Percentiles rank a stretch among this genome's conserved stretches.
These are phyloP conservation scores for Iphiclides podalirius DNA, from an alignment of 2,888 invertebrate species.

Conservation along the genomic window DNA sequence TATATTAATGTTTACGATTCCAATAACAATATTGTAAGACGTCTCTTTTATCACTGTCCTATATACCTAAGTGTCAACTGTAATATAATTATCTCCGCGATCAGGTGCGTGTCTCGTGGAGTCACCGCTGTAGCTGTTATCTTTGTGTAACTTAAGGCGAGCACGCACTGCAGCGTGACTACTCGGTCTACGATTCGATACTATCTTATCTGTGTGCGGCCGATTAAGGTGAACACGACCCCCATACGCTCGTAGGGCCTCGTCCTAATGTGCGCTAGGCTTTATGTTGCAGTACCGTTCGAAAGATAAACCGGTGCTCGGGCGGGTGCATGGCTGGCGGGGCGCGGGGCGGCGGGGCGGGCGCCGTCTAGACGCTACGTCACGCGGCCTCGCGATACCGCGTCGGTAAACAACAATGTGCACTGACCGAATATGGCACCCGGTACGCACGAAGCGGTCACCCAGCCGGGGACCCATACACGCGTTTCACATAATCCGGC, in stretches of 20 bases:
- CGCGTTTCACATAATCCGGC: constrained; percentile 30
- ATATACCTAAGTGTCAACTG: constrained; percentile 6
- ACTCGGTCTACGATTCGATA: background rate
- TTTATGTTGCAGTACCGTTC: constrained; percentile 66
- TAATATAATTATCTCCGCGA: constrained; percentile 8
- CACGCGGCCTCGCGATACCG: constrained; percentile 82
- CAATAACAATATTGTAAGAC: constrained; percentile 4
- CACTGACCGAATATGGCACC: constrained; percentile 79
- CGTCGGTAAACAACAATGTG: constrained; percentile 80
- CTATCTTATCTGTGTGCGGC: background rate
- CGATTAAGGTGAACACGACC: no score
- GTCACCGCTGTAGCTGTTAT: constrained; percentile 1
- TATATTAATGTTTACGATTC: constrained; percentile 13
- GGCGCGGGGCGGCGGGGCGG: constrained; percentile 45
- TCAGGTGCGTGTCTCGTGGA: constrained; percentile 16
- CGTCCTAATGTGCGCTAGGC: constrained; percentile 36
- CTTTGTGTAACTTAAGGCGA: constrained; percentile 5
- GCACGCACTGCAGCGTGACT: constrained; percentile 1
- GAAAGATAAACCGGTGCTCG: constrained; percentile 75
- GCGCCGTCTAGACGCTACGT: constrained; percentile 79
- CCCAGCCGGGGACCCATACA: constrained; percentile 45
- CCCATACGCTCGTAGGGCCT: constrained; percentile 12
- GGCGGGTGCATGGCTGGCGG: constrained; percentile 69
- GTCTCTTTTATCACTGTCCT: constrained; percentile 7
- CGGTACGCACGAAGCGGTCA: constrained; percentile 58